phyloP scores from a whole-genome alignment of 2,113 vertebrate genomes.

The Mesembrinibis cayennensis region DNA sequence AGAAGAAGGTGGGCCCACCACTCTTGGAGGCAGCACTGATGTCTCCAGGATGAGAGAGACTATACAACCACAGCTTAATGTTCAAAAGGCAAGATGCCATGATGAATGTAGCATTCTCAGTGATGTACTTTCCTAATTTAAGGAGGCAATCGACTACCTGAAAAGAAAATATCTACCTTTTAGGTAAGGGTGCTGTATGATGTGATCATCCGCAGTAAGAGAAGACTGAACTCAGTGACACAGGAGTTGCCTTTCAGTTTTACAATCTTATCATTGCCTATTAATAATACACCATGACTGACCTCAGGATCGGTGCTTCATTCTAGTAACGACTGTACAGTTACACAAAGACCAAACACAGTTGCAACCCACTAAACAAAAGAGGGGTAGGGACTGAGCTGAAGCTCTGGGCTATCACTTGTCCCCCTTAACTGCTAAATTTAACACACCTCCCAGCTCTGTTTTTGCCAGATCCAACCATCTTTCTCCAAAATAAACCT shows the following conservation, averaged over 20 bases:
- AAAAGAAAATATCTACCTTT: neutral
- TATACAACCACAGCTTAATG: neutral
- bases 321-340: neutral
- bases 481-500: neutral
- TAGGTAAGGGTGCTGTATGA: neutral
- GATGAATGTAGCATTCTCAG: neutral
- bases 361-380: neutral
- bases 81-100: neutral
- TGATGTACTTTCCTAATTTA: neutral
- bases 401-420: neutral
- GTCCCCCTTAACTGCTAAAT: neutral
- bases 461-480: neutral
- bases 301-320: neutral
- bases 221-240: neutral
- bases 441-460: neutral
- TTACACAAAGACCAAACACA: neutral
- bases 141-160: neutral
- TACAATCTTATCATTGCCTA: neutral
- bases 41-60: neutral
- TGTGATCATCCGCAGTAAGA: neutral
- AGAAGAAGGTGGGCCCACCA: neutral
- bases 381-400: neutral
- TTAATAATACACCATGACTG: neutral
- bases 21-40: neutral
- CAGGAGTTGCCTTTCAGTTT: neutral